Conservation (phyloP, 2,113 vertebrate species). For the Piprites chloris region DNA sequence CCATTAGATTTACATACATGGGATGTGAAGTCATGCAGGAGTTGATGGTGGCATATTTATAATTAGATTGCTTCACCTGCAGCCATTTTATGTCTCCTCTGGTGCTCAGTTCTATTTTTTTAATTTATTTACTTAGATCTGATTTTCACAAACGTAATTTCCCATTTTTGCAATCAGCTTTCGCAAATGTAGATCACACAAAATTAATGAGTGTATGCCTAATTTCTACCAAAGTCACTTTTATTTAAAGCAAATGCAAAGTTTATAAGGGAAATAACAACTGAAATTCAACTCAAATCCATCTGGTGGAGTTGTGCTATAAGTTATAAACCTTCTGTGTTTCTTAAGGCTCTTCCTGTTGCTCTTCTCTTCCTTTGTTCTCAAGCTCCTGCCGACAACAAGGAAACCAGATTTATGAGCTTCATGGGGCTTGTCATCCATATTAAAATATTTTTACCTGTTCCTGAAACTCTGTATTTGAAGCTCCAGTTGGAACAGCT, state of each 20-base stretch:
- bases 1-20: neutral
- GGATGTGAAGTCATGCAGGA: neutral
- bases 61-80: neutral
- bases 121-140: neutral
- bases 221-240: neutral
- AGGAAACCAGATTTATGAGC: neutral
- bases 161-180: neutral
- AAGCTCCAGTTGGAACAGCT: neutral
- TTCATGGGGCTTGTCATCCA: neutral
- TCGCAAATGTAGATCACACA: neutral
- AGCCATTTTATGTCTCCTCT: neutral
- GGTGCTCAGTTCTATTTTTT: neutral
- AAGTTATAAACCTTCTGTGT: constrained; percentile 61
- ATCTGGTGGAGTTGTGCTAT: constrained; percentile 76
- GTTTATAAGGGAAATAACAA: neutral
- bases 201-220: neutral
- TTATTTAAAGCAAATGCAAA: neutral
- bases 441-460: neutral
- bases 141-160: neutral
- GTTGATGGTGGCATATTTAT: neutral
- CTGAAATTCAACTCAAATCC: constrained; percentile 77
- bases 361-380: neutral
- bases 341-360: neutral
- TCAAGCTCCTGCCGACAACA: neutral
- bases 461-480: neutral